These are phyloP conservation scores for Netelia fuscicornis DNA, from an alignment of 2,888 invertebrate species.

Conservation along the genomic window DNA sequence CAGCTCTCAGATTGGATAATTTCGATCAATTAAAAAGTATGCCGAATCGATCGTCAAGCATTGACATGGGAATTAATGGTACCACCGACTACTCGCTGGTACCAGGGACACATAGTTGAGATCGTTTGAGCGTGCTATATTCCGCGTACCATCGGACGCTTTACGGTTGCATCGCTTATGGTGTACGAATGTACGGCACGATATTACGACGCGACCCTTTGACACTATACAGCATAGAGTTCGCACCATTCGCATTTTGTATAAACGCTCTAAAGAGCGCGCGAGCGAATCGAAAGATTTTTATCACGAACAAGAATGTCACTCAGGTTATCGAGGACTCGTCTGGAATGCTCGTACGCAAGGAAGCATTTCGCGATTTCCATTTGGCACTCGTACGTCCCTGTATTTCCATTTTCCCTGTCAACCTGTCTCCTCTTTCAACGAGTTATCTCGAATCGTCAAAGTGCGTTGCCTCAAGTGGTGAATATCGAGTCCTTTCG, in stretches of 20 bases:
- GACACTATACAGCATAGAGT: neutral
- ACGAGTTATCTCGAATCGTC: neutral
- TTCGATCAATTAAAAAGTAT: no score
- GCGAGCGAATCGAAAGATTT: neutral
- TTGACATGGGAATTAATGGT: no score
- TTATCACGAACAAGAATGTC: constrained; percentile 3
- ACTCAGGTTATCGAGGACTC: neutral
- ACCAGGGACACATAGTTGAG: no score
- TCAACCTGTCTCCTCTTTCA: neutral
- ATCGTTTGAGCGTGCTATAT: neutral
- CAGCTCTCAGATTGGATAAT: no score
- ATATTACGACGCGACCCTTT: neutral
- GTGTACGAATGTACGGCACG: neutral
- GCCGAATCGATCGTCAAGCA: no score
- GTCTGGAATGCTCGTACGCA: neutral
- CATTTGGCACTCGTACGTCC: neutral
- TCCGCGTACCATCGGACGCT: neutral
- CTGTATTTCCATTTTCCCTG: neutral
- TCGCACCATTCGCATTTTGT: neutral
- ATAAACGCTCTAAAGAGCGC: neutral
- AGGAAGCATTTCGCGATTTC: neutral
- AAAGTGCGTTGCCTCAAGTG: neutral
- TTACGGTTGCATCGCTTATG: neutral
- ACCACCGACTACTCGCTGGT: no score
- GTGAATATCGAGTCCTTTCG: neutral